Base-by-base conservation (phyloP, 2,113 vertebrate species). In the Bostrychus sinensis region DNA sequence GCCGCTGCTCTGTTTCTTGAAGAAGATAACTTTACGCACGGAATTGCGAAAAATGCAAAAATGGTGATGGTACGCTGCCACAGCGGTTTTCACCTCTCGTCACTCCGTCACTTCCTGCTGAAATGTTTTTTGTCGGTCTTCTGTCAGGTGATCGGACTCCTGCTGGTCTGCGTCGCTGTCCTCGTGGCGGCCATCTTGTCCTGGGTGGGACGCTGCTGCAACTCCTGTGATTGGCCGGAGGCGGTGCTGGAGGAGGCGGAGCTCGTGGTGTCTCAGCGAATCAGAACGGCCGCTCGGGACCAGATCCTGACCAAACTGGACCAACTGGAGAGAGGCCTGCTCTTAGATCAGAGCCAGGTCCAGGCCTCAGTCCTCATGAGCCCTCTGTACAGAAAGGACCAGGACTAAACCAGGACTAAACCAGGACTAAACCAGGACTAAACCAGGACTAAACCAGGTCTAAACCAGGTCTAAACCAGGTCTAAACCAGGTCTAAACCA, bases 401-500 rank as follows among this genome's bases (percentile, higher is more conserved):
- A n/a, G n/a, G n/a, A n/a, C n/a, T n/a, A n/a, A n/a, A n/a, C n/a
- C n/a, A n/a, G n/a, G n/a, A n/a, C n/a, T n/a, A n/a, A n/a, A n/a
- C n/a, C n/a, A n/a, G n/a, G n/a, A n/a, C n/a, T n/a, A n/a, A n/a
- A n/a, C n/a, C n/a, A n/a, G n/a, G n/a, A n/a, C n/a, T n/a, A n/a
- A n/a, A n/a, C n/a, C n/a, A n/a, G n/a, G n/a, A n/a, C 28, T 30
- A 7, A 7, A 4, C 28, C 28, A 4, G 28, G 28, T 30, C 28
- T 30, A 7, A 7, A 4, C 3, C 28, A 4, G 28, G 28, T 30
- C 28, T 30, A 7, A 67, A 26, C 63, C n/a, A 57, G 32, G 55
- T 25, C 36, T 19, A 41, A 36, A 63, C 66, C 75, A 72, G 79
- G n/a, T n/a, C n/a, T n/a, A n/a, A n/a, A n/a, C n/a, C n/a, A n/a